These are phyloP conservation scores for Procambarus virginalis DNA, from an alignment of 1,140 invertebrate species.

Conservation along the genomic window DNA sequence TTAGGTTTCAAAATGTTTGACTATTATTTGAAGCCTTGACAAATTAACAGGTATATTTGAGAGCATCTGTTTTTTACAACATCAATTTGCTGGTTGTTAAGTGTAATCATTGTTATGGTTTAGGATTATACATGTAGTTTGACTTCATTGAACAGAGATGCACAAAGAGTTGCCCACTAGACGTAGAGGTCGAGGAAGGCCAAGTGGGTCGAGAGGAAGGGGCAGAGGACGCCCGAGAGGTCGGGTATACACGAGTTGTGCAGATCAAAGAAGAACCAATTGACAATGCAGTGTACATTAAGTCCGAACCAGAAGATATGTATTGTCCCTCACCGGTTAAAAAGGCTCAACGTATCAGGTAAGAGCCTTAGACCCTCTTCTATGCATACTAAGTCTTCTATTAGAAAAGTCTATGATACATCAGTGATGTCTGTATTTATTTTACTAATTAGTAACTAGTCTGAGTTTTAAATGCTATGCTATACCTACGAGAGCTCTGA, in stretches of 20 bases:
- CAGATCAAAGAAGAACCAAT: slow-evolving; percentile 36
- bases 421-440: no score
- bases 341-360: slow-evolving; percentile 50
- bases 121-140: neutral
- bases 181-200: slow-evolving; percentile 36
- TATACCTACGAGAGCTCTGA: no score
- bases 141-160: slow-evolving; percentile 25
- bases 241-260: neutral
- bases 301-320: slow-evolving; percentile 32
- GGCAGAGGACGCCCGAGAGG: slow-evolving; percentile 15
- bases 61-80: no score
- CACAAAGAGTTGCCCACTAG: slow-evolving; percentile 43
- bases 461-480: no score
- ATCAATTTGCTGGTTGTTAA: no score
- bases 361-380: neutral
- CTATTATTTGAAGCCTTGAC: no score
- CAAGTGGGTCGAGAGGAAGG: slow-evolving; percentile 1
- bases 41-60: no score
- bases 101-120: neutral
- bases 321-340: slow-evolving; percentile 33
- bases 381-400: no score
- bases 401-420: no score
- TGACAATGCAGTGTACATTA: slow-evolving; percentile 38
- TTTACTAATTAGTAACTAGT: no score
- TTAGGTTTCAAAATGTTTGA: no score